A percentile compares a stretch with the other conserved stretches of the same genome.
Conservation (phyloP, 1,140 invertebrate species). For the Drosophila subobscura region DNA sequence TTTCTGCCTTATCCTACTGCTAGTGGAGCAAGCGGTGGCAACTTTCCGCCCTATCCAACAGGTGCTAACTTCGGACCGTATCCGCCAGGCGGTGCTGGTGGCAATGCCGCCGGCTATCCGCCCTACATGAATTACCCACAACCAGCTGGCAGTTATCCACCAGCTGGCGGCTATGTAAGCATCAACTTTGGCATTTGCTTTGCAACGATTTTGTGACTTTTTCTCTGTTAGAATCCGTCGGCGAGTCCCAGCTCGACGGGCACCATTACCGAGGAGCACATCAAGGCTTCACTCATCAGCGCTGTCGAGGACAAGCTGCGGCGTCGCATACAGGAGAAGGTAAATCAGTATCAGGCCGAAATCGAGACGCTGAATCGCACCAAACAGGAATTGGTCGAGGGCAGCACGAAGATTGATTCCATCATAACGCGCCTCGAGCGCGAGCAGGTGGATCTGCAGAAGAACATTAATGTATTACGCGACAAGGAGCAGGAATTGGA, state of each 20-base stretch:
- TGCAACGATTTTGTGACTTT: not conserved
- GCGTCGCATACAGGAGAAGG: constrained; percentile 93
- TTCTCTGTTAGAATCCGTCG: constrained; percentile 53
- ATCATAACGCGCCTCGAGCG: constrained; percentile 92
- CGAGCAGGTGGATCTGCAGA: constrained; percentile 94
- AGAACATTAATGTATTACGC: constrained; percentile 92
- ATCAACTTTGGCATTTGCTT: not conserved
- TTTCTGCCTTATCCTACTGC: constrained; percentile 72
- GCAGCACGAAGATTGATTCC: constrained; percentile 92
- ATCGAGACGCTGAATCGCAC: constrained; percentile 95
- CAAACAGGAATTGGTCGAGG: constrained; percentile 93
- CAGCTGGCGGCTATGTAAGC: constrained; percentile 76
- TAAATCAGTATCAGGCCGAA: constrained; percentile 95
- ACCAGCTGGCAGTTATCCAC: constrained; percentile 82
- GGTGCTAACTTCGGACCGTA: constrained; percentile 69
- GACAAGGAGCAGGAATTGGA: constrained; percentile 95
- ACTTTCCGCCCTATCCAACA: constrained; percentile 75
- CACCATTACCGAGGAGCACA: constrained; percentile 97
- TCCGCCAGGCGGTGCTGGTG: constrained; percentile 44
- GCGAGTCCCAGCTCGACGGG: constrained; percentile 84
- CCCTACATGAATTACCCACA: constrained; percentile 84
- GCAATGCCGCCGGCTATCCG: constrained; percentile 75
- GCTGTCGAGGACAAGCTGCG: constrained; percentile 97
- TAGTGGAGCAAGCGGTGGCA: constrained; percentile 46
- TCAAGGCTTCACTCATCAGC: constrained; percentile 95